These are phyloP conservation scores for Zaprionus bogoriensis DNA, from an alignment of 2,888 invertebrate species.

Conservation along the genomic window DNA sequence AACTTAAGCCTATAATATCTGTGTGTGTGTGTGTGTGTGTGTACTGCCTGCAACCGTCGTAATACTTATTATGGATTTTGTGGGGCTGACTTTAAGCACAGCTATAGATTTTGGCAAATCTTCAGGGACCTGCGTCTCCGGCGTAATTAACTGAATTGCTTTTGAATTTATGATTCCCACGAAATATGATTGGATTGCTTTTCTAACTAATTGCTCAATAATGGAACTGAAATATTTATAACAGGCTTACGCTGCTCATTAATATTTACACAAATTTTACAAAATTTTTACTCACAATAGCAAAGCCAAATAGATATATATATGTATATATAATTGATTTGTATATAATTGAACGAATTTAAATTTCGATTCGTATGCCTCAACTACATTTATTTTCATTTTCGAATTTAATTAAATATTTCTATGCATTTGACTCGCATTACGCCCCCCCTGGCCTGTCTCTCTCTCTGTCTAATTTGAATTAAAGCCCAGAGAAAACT, in stretches of 20 bases:
- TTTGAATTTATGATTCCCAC: background rate
- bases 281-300: too few relatives aligned
- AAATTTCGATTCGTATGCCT: background rate
- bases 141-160: too few relatives aligned
- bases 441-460: background rate
- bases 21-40: background rate
- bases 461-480: conserved; percentile 14
- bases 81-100: background rate
- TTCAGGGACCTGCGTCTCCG: too few relatives aligned
- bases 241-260: too few relatives aligned
- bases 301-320: too few relatives aligned
- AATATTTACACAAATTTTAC: too few relatives aligned
- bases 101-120: background rate
- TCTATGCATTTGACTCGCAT: background rate
- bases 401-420: background rate
- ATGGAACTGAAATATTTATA: too few relatives aligned
- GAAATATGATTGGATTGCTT: background rate
- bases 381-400: background rate
- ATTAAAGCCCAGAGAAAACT: conserved; percentile 17
- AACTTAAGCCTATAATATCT: background rate
- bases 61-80: conserved; percentile 35
- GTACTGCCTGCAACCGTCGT: background rate
- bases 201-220: background rate
- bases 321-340: too few relatives aligned
- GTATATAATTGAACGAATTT: too few relatives aligned